Evolutionary conservation across 2,888 invertebrate genomes (phyloP).

Genomic region (Abrostola tripartita): DNA sequence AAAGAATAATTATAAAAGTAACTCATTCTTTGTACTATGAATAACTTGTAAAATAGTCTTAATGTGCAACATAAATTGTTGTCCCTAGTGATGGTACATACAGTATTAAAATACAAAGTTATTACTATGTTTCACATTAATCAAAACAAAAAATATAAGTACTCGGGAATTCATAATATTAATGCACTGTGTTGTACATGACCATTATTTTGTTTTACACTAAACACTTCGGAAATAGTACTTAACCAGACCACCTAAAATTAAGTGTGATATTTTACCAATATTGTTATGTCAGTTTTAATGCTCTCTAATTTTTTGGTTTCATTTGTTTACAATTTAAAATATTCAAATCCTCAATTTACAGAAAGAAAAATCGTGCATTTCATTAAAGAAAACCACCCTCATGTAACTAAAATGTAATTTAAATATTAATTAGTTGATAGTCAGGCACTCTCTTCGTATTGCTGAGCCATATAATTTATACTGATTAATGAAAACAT

Average conservation of each 20-base stretch:
- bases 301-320: conserved; percentile 79
- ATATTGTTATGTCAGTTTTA: conserved; percentile 66
- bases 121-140: conserved; percentile 9
- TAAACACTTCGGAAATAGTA: conserved; percentile 73
- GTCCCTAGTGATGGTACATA: conserved; percentile 16
- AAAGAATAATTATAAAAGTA: conserved; percentile 14
- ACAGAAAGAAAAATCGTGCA: conserved; percentile 37
- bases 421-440: conserved; percentile 57
- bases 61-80: conserved; percentile 21
- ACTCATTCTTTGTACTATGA: conserved; percentile 21
- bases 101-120: conserved; percentile 17
- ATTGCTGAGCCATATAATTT: conserved; percentile 81
- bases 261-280: conserved; percentile 83
- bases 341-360: conserved; percentile 45
- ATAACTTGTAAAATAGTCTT: conserved; percentile 17
- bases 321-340: conserved; percentile 39
- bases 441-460: conserved; percentile 64
- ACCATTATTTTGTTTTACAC: conserved; percentile 77
- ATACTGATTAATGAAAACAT: conserved; percentile 63
- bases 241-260: conserved; percentile 84
- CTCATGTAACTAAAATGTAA: conserved; percentile 56
- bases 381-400: conserved; percentile 55
- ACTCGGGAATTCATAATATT: not conserved
- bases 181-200: conserved; percentile 63
- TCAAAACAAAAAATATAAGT: conserved; percentile 13